Conservation (phyloP, 2,113 vertebrate genomes). For the Pluvianellus socialis region DNA sequence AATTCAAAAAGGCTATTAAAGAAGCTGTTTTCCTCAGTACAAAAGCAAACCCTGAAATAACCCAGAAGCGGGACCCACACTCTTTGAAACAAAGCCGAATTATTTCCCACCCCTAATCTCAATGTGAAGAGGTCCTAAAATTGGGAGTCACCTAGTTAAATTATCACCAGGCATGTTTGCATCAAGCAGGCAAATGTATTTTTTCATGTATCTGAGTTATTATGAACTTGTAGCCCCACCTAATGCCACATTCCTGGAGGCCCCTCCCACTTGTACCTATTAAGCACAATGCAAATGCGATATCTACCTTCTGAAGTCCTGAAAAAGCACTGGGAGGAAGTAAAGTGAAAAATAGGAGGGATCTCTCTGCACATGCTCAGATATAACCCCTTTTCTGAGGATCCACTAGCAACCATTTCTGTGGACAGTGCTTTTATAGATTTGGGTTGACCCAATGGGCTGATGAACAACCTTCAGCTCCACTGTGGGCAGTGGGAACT, state of each 20-base stretch:
- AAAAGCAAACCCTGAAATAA: not conserved
- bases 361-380: not conserved
- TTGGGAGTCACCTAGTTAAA: not conserved
- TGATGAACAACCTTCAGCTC: not conserved
- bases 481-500: not conserved
- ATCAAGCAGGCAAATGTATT: not conserved
- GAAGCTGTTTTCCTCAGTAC: not conserved
- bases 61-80: not conserved
- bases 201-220: not conserved
- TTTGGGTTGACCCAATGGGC: not conserved
- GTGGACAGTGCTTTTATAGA: not conserved
- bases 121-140: not conserved
- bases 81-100: not conserved
- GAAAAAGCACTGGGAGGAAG: not conserved
- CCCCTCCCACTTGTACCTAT: not conserved
- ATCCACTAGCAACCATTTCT: not conserved
- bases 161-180: not conserved
- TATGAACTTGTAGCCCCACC: not conserved
- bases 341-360: not conserved
- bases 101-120: not conserved
- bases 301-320: not conserved
- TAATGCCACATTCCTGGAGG: not conserved
- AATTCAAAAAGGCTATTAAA: not conserved
- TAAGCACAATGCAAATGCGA: not conserved
- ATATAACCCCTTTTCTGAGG: not conserved